Conservation (phyloP, 2,888 invertebrate genomes). For the Clepsis dumicolana region DNA sequence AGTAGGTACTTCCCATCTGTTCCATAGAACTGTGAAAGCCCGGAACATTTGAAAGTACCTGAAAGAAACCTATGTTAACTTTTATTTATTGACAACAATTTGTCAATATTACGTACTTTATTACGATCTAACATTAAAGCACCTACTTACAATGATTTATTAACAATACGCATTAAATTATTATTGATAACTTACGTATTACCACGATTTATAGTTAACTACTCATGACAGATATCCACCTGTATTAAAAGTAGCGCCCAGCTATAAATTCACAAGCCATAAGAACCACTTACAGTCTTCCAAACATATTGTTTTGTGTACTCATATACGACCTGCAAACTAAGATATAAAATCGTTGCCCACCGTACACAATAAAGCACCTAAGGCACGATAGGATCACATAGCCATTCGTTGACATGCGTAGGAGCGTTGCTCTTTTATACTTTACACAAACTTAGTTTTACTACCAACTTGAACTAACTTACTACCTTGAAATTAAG, state of each 20-base stretch:
- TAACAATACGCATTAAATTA: not conserved
- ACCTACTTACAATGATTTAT: not conserved
- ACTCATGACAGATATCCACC: conserved; percentile 9
- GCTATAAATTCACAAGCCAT: conserved; percentile 12
- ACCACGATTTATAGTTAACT: not conserved
- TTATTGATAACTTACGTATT: not conserved
- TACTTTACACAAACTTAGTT: conserved; percentile 16
- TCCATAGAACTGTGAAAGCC: no score
- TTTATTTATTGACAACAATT: no score
- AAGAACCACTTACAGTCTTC: not conserved
- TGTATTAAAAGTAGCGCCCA: not conserved
- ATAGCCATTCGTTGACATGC: conserved; percentile 74
- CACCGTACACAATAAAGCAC: conserved; percentile 61
- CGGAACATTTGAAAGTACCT: no score
- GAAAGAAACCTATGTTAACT: no score
- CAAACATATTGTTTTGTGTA: not conserved
- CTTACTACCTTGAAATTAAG: not conserved
- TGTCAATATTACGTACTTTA: no score
- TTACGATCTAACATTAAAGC: not conserved
- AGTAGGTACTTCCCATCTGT: no score
- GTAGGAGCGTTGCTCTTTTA: conserved; percentile 63
- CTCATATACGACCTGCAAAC: not conserved
- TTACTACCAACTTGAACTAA: conserved; percentile 6
- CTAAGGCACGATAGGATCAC: conserved; percentile 65
- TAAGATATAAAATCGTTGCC: conserved; percentile 5